Evolutionary conservation across 2,797 vertebrate species (phyloP), one percentile per base, ranked within the genome.

Genomic region (Cyprinella venusta): DNA sequence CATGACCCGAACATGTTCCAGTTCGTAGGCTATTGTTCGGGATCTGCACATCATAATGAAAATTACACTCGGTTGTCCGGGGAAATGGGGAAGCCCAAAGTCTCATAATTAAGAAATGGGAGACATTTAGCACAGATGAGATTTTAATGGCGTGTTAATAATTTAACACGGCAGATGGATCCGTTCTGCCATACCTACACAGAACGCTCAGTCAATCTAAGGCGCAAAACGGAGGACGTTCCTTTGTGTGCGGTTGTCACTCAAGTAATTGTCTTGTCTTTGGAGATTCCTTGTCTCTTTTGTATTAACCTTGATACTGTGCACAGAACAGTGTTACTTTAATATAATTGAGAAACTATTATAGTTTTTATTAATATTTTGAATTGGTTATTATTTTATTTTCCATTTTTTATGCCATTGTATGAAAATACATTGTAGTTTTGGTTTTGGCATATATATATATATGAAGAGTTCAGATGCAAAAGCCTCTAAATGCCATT

Each of bases 161-260:
- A 96, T 97, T 96, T 93, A 96, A 91, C 89, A 93, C 86, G 93
- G 91, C 94, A 96, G 95, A 96, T 95, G 94, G 95, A 92, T 90
- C 89, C 24, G 54, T 86, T 81, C 79, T 80, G 83, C 54, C 36
- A 61, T 74, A 79, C 83, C 76, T 56, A 85, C 87, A 86, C 72
- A 80, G 56, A 42, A 76, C 36, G 8, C 84, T 83, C 68, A 84
- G 64, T 85, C 87, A 84, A 65, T 84, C 86, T 67, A 79, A 91
- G 91, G 90, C 88, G 90, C 86, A 85, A 87, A 48, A 65, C 68
- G 30, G 56, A 85, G 70, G 76, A 80, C 82, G 77, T 42, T 79
- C 74, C 45, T 78, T 67, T 77, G 59, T 82, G 68, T 74, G n/a
- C 63, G 9, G 50, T 65, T 84, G 54, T 77, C 56, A 42, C 48